Evolutionary conservation across 2,113 vertebrate species (phyloP), one percentile per base, ranked within the genome.

Genomic region (Nycticorax nycticorax): DNA sequence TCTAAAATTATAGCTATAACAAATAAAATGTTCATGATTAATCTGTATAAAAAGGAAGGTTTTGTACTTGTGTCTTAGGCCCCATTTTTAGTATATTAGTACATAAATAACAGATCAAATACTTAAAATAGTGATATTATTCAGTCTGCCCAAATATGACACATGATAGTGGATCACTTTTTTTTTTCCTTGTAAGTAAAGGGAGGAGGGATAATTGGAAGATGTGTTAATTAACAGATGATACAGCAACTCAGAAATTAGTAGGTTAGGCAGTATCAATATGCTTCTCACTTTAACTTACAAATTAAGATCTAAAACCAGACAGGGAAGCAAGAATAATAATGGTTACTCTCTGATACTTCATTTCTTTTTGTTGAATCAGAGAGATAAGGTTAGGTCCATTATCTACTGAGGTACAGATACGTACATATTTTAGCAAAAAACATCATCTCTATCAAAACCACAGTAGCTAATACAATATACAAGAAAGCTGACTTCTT

Each of bases 1-100:
- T 75, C 83, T 96, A 88, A 97, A 98, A 92, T 85, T 90, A 89
- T 11, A 77, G 73, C 48, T 74, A 66, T 8, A 73, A 92, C 75
- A 94, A 96, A 95, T 68, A 93, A 83, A 74, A 92, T 57, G 48
- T 50, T 76, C 68, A 78, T 75, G 78, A 90, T 95, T 84, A 85
- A 92, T 64, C 63, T 2, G 2, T 30, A 63, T 66, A 64, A 88
- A 50, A 82, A 88, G 6, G 24, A 83, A 95, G 62, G 10, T 77
- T 93, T 73, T 80, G 78, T 77, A 83, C 48, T 77, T 80, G 23
- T 37, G 30, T 53, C 53, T 41, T 91, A 33, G 1, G 20, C 3
- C 20, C 8, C 48, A 32, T 87, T 95, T 94, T 95, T 74, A 91
- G 78, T 80, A 35, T 82, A 66, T 62, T 41, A 79, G 35, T 68